phyloP scores from a whole-genome alignment of 2,113 vertebrate genomes.

The Rhegmatorhina hoffmannsi region DNA sequence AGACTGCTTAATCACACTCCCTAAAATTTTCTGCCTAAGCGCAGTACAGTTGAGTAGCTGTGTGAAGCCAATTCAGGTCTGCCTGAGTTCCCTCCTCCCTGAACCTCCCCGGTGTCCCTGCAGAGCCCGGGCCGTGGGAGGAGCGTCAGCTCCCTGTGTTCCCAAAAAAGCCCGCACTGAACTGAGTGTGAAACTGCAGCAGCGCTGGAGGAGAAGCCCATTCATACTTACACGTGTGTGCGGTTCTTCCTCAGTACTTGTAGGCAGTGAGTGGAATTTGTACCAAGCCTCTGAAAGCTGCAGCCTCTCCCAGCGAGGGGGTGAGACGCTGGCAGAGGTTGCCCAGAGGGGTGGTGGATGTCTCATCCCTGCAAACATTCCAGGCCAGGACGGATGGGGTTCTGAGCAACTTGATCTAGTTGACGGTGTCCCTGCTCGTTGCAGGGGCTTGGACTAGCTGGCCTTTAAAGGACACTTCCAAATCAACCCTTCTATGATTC shows the following conservation, averaged over 20 bases:
- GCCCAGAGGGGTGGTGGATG: not conserved
- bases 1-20: not conserved
- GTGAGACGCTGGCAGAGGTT: not conserved
- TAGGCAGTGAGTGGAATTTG: not conserved
- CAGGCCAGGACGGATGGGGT: not conserved
- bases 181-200: not conserved
- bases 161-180: accelerated
- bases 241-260: not conserved
- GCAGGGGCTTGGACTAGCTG: not conserved
- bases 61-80: not conserved
- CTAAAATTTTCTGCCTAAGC: not conserved
- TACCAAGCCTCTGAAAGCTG: not conserved
- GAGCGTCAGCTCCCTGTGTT: not conserved
- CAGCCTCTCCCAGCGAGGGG: not conserved
- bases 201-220: not conserved
- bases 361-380: not conserved
- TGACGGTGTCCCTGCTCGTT: not conserved
- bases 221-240: accelerated
- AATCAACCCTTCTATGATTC: not conserved
- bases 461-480: not conserved
- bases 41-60: no score
- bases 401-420: not conserved
- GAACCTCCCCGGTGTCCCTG: not conserved
- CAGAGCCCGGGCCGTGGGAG: not conserved
- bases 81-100: not conserved